phyloP scores from a whole-genome alignment of 2,888 invertebrate species.

The Pandemis corylana region DNA sequence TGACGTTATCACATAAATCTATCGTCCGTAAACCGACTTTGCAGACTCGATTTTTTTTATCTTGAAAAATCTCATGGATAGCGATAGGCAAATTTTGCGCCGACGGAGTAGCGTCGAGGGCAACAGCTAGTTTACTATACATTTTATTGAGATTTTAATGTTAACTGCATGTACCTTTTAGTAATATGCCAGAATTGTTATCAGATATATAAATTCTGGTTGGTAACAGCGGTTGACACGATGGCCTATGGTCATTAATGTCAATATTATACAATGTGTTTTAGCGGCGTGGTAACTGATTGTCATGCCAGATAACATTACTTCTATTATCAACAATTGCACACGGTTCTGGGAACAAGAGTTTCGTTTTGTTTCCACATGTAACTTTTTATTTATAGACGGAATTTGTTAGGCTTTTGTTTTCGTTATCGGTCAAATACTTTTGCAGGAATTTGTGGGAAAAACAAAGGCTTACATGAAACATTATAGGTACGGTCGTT shows the following conservation, averaged over 20 bases:
- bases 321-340: constrained; percentile 17
- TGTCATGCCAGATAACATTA: constrained; percentile 19
- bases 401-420: constrained; percentile 2
- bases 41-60: no score
- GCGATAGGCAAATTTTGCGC: no score
- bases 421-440: constrained; percentile 14
- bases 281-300: constrained; percentile 29
- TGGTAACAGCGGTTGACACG: constrained; percentile 22
- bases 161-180: background rate
- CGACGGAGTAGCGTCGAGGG: no score
- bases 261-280: constrained; percentile 30
- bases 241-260: constrained; percentile 22
- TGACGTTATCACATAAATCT: no score
- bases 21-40: no score
- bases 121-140: background rate
- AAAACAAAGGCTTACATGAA: constrained; percentile 5
- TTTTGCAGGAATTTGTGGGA: background rate
- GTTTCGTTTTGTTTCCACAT: constrained; percentile 1
- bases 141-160: background rate
- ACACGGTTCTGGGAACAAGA: constrained; percentile 4
- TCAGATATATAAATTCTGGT: constrained; percentile 4
- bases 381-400: background rate
- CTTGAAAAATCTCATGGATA: no score
- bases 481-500: constrained; percentile 3
- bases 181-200: background rate